Evolutionary conservation across 2,797 vertebrate genomes (phyloP).

Genomic region (Delichon dasypus): DNA sequence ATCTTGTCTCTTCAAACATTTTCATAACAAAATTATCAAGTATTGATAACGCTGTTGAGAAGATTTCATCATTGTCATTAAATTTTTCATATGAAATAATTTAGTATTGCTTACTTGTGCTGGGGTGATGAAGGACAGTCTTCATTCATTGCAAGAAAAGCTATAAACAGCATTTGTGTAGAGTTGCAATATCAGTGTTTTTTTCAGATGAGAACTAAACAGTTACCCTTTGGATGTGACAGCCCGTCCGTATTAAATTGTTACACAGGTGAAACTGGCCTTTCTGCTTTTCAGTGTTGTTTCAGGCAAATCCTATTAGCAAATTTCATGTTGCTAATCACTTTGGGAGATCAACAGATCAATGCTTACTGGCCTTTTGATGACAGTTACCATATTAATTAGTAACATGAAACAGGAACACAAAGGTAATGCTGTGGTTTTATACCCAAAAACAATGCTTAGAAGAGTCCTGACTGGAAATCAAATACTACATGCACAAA

Average conservation of each 20-base stretch:
- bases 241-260: not conserved
- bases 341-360: constrained; percentile 30
- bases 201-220: not conserved
- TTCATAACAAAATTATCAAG: not conserved
- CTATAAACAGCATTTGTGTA: not conserved
- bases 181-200: not conserved
- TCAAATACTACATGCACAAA: not conserved
- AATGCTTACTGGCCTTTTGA: constrained; percentile 2
- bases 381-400: constrained; percentile 3
- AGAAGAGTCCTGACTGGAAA: not conserved
- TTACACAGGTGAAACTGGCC: not conserved
- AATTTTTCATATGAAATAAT: not conserved
- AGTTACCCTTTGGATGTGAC: not conserved
- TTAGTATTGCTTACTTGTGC: not conserved
- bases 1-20: not conserved
- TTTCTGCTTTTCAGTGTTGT: not conserved
- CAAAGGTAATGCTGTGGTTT: not conserved
- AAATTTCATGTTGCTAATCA: constrained; percentile 20
- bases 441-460: not conserved
- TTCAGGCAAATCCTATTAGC: not conserved
- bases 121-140: not conserved
- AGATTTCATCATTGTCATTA: not conserved
- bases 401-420: not conserved
- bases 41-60: not conserved
- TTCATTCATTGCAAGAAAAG: not conserved